phyloP scores from a whole-genome alignment of 2,797 vertebrate species.

The Tarsius wallacei region DNA sequence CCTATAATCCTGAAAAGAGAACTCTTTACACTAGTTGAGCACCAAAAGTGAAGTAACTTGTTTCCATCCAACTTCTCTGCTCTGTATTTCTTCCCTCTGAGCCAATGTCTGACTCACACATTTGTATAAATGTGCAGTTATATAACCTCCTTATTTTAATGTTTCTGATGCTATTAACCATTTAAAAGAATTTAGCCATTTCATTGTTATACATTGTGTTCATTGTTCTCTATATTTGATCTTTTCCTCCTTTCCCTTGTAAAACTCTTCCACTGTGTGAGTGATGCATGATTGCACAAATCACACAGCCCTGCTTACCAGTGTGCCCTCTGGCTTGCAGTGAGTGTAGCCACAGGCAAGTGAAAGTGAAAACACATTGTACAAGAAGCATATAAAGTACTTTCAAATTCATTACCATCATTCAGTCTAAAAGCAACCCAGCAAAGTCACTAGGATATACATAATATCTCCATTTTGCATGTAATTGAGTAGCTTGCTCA shows the following conservation, averaged over 20 bases:
- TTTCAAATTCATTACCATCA: background rate
- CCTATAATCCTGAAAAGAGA: background rate
- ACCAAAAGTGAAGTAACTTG: background rate
- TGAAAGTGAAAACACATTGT: background rate
- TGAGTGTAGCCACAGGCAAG: background rate
- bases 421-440: background rate
- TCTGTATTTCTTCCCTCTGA: background rate
- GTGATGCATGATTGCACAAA: background rate
- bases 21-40: background rate
- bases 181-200: background rate
- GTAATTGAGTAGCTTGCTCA: background rate
- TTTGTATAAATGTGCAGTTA: background rate
- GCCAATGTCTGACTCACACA: background rate
- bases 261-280: background rate
- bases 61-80: background rate
- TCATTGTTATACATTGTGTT: background rate
- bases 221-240: background rate
- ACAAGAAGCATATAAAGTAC: background rate
- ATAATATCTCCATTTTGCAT: background rate
- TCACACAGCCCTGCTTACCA: background rate
- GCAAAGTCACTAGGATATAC: background rate
- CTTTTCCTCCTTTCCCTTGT: background rate
- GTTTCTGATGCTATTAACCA: background rate
- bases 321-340: background rate
- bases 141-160: background rate